A percentile compares a stretch with the other conserved stretches of the same genome.
These are phyloP conservation scores for Rafetus swinhoei DNA, from an alignment of 2,113 vertebrate genomes.

Conservation along the genomic window DNA sequence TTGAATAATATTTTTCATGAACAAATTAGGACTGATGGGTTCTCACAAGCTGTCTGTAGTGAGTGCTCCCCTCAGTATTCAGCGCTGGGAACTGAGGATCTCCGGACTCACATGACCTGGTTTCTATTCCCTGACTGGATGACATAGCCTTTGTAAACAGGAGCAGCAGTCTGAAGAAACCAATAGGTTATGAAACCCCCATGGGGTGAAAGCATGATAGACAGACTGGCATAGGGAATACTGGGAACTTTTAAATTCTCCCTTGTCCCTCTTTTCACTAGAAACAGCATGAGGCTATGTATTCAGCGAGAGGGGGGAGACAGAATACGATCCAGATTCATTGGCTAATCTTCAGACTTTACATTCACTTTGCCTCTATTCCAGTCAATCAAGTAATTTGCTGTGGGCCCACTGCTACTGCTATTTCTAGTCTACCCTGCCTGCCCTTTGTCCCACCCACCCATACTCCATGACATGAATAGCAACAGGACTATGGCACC, in stretches of 20 bases:
- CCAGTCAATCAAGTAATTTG: not conserved
- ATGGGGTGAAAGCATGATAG: not conserved
- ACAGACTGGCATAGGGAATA: not conserved
- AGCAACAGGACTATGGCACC: not conserved
- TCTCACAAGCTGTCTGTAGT: conserved; percentile 2
- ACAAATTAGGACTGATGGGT: conserved; percentile 21
- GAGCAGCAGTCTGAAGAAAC: not conserved
- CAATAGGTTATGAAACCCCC: not conserved
- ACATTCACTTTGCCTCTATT: not conserved
- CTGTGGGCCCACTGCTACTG: not conserved
- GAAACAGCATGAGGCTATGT: not conserved
- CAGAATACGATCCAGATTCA: not conserved
- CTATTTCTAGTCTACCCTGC: not conserved
- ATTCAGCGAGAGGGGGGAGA: not conserved
- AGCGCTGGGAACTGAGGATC: not conserved
- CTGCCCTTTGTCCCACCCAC: not conserved
- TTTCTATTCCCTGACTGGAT: not conserved
- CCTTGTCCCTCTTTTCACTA: not conserved
- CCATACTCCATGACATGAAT: not conserved
- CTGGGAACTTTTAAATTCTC: not conserved
- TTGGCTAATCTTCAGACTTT: not conserved
- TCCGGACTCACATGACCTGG: not conserved
- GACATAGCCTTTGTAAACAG: not conserved
- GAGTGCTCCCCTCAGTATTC: not conserved
- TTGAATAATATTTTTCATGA: conserved; percentile 48